Conservation (phyloP, 92 coral and sea anemone species). For the Ricordea florida region DNA sequence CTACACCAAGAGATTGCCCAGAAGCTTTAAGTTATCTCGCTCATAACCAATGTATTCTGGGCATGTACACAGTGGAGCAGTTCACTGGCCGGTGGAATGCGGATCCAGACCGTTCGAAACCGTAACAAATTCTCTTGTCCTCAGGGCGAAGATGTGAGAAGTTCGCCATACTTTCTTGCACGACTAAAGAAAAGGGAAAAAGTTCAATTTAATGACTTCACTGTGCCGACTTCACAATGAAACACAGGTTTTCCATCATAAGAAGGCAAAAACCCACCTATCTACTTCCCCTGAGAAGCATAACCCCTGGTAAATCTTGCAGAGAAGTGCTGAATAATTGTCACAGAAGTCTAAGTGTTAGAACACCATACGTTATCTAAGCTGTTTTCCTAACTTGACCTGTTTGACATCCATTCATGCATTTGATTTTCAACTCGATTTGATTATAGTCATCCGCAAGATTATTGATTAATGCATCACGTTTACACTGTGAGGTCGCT, state of each 20-base stretch:
- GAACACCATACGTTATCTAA: too few species aligned
- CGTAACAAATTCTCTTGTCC: slow-evolving; percentile 43
- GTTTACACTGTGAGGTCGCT: too few species aligned
- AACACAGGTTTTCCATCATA: not conserved
- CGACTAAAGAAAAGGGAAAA: slow-evolving; percentile 8
- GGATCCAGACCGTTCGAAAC: slow-evolving; percentile 63
- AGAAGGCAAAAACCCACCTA: too few species aligned
- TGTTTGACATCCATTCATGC: not conserved
- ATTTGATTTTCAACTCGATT: not conserved
- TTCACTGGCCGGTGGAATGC: slow-evolving; percentile 72
- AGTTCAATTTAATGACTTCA: not conserved
- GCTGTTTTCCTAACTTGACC: too few species aligned
- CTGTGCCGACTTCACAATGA: not conserved
- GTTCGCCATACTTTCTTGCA: slow-evolving; percentile 56
- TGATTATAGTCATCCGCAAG: not conserved
- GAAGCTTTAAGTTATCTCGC: not conserved
- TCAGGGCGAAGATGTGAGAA: slow-evolving; percentile 58
- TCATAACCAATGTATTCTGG: slow-evolving; percentile 71
- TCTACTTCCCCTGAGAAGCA: too few species aligned
- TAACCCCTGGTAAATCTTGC: too few species aligned
- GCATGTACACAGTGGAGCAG: slow-evolving; percentile 58
- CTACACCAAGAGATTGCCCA: too few species aligned
- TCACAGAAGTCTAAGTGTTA: too few species aligned
- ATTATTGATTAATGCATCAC: not conserved
- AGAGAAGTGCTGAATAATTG: too few species aligned